Conservation (phyloP, 2,113 vertebrate species). For the Cynocephalus volans region DNA sequence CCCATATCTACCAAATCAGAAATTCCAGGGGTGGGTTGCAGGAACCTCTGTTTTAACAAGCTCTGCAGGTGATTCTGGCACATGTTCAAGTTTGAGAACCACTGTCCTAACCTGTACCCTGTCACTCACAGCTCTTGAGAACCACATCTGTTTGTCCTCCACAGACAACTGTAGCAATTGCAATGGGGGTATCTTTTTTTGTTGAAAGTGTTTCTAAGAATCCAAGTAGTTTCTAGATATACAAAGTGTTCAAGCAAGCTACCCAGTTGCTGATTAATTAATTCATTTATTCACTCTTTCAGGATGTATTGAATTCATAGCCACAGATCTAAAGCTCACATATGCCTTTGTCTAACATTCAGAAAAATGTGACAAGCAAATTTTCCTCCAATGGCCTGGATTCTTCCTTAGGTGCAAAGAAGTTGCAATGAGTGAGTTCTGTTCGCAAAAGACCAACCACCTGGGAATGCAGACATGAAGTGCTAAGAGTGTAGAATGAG, state of each 20-base stretch:
- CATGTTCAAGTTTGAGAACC: not conserved
- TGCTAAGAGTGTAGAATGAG: not conserved
- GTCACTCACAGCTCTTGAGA: not conserved
- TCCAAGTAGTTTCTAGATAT: not conserved
- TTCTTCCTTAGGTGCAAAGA: not conserved
- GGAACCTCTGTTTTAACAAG: not conserved
- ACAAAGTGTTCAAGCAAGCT: not conserved
- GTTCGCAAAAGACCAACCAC: not conserved
- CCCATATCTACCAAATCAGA: not conserved
- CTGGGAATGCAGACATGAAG: not conserved
- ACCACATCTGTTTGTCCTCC: not conserved
- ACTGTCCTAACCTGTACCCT: not conserved
- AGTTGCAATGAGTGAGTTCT: not conserved
- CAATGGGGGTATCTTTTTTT: not conserved
- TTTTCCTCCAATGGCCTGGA: not conserved
- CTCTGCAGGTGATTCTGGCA: not conserved
- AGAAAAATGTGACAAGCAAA: not conserved
- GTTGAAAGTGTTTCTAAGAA: not conserved
- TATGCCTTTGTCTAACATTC: not conserved
- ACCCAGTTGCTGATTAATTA: not conserved
- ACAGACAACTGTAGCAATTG: not conserved
- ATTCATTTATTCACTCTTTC: not conserved
- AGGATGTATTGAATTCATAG: not conserved
- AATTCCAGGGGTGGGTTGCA: not conserved
- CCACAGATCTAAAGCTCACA: slow-evolving; percentile 5